Base-by-base conservation (phyloP, 92 coral and sea anemone species). In the Ricordea florida region DNA sequence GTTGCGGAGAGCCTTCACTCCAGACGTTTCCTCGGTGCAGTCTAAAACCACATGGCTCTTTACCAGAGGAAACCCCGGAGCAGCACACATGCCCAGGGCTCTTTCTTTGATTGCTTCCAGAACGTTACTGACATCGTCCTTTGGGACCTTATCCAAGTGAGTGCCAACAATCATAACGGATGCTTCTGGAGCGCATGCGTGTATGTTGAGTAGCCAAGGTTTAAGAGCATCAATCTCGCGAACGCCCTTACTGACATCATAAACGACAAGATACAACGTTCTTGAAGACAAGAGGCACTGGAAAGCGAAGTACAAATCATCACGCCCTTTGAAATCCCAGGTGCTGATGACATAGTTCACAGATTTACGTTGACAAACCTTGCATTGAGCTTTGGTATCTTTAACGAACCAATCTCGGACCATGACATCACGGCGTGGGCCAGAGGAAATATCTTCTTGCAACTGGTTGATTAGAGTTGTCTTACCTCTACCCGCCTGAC, bases 151-250 rank as follows among this genome's bases (percentile, higher is more conserved):
- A 52, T 96, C 99, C 57, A 75, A 62, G 42, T 96, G 99, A 6
- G 99, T 96, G 13, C 99, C 99, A 8, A 96, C 99, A 52, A 96
- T 76, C 72, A 96, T 96, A 26, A 89, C 92, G 0, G 92, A 87
- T 2, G 97, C 93, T 17, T 78, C 90, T 17, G 99, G 97, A 9
- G 93, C 97, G 25, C 83, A 76, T 1, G 90, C 87, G 29, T 96
- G 90, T 13, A 96, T 92, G 49, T 72, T 92, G 41, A 81, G 91
- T 15, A 96, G 89, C 99, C 97, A 96, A 0, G 99, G 96, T 46
- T 83, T 82, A 49, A 96, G 74, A 25, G 59, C 78, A 42, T 81
- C 96, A 23, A 96, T 78, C 51, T 96, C 94, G n/a, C 85, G 66
- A 17, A 79, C 89, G 31, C 96, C 94, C 38, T 71, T 90, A 53